phyloP scores from a whole-genome alignment of 2,797 vertebrate species.

The Etheostoma perlongum region DNA sequence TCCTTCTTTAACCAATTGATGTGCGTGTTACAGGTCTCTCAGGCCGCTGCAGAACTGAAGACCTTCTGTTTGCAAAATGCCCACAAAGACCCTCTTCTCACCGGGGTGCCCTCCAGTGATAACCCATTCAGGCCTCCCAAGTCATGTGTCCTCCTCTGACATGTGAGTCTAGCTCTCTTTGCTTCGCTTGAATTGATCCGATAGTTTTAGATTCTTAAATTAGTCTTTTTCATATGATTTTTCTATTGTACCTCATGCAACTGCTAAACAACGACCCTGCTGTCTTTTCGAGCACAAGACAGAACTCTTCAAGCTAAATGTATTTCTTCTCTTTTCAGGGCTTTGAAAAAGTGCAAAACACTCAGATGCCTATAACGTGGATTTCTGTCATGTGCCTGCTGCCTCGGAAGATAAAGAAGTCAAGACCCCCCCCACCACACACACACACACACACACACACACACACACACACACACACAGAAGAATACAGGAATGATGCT shows the following conservation, averaged over 20 bases:
- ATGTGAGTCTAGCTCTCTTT: slow-evolving; percentile 31
- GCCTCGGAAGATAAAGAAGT: slow-evolving; percentile 35
- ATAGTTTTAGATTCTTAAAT: neutral
- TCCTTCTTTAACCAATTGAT: neutral
- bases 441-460: neutral
- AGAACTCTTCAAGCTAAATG: slow-evolving; percentile 12
- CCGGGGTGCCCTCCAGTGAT: slow-evolving; percentile 84
- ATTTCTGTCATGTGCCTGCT: slow-evolving; percentile 35
- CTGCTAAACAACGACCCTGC: slow-evolving; percentile 20
- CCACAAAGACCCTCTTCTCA: slow-evolving; percentile 85
- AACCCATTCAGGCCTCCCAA: slow-evolving; percentile 87
- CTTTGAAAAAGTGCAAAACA: neutral
- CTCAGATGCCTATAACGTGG: slow-evolving; percentile 25
- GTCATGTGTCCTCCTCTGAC: slow-evolving; percentile 84
- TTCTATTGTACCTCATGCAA: neutral
- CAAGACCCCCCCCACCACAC: neutral
- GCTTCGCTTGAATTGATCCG: neutral
- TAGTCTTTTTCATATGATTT: neutral
- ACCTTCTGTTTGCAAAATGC: slow-evolving; percentile 87
- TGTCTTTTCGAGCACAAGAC: slow-evolving; percentile 49
- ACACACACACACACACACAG: neutral
- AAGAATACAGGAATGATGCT: neutral
- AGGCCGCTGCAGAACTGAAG: slow-evolving; percentile 84
- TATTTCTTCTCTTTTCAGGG: slow-evolving; percentile 48
- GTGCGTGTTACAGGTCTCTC: slow-evolving; percentile 78